Conservation (phyloP, 2,888 invertebrate species). For the Uloborus plumipes region DNA sequence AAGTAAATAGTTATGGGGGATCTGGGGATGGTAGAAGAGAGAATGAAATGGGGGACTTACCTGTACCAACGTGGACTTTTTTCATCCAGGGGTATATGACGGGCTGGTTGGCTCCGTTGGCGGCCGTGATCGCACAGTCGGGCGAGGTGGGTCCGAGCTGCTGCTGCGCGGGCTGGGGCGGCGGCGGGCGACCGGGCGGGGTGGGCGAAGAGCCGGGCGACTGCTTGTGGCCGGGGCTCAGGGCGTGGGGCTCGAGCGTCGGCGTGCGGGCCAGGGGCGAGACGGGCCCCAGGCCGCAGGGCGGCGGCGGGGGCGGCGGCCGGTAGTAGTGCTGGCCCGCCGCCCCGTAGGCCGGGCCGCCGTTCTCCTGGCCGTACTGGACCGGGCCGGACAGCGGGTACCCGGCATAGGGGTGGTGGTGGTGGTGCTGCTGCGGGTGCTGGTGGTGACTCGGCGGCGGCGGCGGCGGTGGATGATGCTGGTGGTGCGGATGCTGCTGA, state of each 20-base stretch:
- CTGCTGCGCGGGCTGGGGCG: slow-evolving; percentile 24
- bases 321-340: slow-evolving; percentile 55
- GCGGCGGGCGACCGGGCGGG: slow-evolving; percentile 36
- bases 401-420: slow-evolving; percentile 43
- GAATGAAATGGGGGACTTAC: slow-evolving; percentile 49
- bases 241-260: slow-evolving; percentile 29
- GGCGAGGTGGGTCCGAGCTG: slow-evolving; percentile 43
- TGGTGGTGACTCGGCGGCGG: slow-evolving; percentile 48
- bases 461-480: slow-evolving; percentile 32
- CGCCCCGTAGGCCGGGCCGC: slow-evolving; percentile 51
- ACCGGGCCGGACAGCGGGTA: slow-evolving; percentile 48
- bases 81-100: slow-evolving; percentile 99
- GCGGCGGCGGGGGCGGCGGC: slow-evolving; percentile 18
- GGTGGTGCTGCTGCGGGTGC: slow-evolving; percentile 44
- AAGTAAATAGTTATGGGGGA: too few relatives aligned
- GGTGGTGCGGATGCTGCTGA: slow-evolving; percentile 56
- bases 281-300: slow-evolving; percentile 59
- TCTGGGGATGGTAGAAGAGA: too few relatives aligned
- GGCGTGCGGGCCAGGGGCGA: slow-evolving; percentile 59
- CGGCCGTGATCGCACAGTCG: slow-evolving; percentile 65
- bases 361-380: slow-evolving; percentile 58
- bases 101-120: slow-evolving; percentile 71
- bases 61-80: slow-evolving; percentile 85
- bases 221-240: slow-evolving; percentile 31
- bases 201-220: slow-evolving; percentile 62